Evolutionary conservation across 2,113 vertebrate species (phyloP).

Genomic region (Phylloscopus trochiloides): DNA sequence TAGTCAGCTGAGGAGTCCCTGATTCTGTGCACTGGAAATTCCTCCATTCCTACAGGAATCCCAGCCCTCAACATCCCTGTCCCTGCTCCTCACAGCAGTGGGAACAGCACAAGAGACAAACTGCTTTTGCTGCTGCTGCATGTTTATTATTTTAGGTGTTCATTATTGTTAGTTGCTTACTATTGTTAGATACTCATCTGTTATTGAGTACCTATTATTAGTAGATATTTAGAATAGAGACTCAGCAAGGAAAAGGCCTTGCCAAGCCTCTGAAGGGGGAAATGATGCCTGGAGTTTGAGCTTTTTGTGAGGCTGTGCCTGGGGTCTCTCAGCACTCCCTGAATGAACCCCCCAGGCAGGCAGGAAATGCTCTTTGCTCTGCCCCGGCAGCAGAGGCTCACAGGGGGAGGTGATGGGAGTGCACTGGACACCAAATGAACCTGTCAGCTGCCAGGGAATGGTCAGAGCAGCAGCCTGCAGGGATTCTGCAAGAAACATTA

Average conservation of each 20-base stretch:
- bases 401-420: neutral
- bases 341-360: constrained; percentile 9
- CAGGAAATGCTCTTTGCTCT: constrained; percentile 11
- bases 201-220: neutral
- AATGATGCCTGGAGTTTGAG: neutral
- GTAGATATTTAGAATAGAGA: neutral
- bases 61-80: neutral
- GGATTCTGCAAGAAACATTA: neutral
- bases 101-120: constrained; percentile 16
- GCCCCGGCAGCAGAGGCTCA: neutral
- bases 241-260: neutral
- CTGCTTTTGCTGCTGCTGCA: neutral
- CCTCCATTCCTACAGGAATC: neutral
- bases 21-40: neutral
- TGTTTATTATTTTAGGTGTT: neutral
- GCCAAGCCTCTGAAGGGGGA: neutral
- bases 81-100: neutral
- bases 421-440: neutral
- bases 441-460: neutral
- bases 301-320: neutral
- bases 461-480: neutral
- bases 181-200: neutral
- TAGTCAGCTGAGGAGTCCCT: neutral
- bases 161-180: neutral
- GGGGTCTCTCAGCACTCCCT: neutral